phyloP scores from a whole-genome alignment of 2,888 invertebrate genomes.

The Pristionchus japonicus region DNA sequence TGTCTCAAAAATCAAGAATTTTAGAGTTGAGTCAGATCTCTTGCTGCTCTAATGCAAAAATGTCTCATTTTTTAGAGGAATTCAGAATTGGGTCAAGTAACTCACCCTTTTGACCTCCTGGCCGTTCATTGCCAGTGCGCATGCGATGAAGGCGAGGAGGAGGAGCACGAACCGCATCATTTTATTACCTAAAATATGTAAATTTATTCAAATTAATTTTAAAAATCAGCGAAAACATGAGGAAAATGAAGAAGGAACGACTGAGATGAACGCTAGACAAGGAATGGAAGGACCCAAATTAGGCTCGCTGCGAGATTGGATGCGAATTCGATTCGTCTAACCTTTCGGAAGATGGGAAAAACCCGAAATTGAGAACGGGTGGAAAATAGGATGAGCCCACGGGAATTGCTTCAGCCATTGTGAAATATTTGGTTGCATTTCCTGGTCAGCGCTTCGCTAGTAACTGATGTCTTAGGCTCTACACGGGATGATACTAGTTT shows the following conservation, averaged over 20 bases:
- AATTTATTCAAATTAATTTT: too few species aligned
- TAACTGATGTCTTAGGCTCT: not conserved
- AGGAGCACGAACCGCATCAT: not conserved
- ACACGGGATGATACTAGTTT: not conserved
- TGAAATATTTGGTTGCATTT: not conserved
- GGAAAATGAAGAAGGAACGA: not conserved
- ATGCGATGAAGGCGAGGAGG: not conserved
- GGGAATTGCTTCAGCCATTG: not conserved
- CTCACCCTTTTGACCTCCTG: constrained; percentile 8
- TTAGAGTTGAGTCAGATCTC: not conserved
- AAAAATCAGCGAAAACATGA: not conserved
- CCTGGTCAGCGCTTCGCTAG: not conserved
- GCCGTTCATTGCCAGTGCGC: constrained; percentile 2
- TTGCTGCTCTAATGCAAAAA: not conserved
- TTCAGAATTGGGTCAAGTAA: not conserved
- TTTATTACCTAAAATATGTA: not conserved
- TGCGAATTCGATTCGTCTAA: not conserved
- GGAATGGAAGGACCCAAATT: not conserved
- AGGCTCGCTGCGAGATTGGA: not conserved
- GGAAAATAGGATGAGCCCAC: not conserved
- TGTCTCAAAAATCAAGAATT: not conserved
- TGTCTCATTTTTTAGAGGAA: not conserved
- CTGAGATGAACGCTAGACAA: not conserved
- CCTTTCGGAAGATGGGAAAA: not conserved
- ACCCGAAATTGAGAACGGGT: not conserved